Evolutionary conservation across 2,113 vertebrate species (phyloP).

Genomic region (Ancistrus triradiatus): DNA sequence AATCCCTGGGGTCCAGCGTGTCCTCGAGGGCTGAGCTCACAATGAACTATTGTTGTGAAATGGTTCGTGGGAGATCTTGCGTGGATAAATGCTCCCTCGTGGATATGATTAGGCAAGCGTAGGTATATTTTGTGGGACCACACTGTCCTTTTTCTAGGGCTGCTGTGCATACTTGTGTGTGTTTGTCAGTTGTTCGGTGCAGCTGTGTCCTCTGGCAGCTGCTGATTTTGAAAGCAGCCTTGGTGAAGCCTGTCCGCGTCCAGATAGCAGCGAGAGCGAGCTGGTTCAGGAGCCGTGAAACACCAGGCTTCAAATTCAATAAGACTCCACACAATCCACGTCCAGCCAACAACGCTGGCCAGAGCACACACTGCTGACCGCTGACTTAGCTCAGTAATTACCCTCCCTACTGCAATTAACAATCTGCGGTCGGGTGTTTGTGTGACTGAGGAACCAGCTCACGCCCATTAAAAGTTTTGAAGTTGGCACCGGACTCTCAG

Average conservation of each 20-base stretch:
- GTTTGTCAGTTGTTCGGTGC: conserved; percentile 25
- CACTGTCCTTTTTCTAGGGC: background rate
- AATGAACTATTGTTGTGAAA: conserved; percentile 64
- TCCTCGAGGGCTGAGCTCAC: conserved; percentile 49
- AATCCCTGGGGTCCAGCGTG: conserved; percentile 26
- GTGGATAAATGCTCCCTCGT: conserved; percentile 63
- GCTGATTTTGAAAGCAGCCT: conserved; percentile 19
- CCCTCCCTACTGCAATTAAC: conserved; percentile 52
- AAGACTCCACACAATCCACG: conserved; percentile 50
- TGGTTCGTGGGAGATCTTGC: conserved; percentile 66
- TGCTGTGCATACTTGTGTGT: background rate
- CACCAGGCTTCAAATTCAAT: conserved; percentile 48
- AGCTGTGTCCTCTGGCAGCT: conserved; percentile 37
- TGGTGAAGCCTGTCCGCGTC: conserved; percentile 26
- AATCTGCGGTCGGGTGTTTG: conserved; percentile 47
- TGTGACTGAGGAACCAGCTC: background rate
- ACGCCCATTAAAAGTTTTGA: conserved; percentile 44
- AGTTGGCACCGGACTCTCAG: conserved; percentile 20
- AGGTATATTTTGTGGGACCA: conserved; percentile 21
- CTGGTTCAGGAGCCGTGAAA: conserved; percentile 30
- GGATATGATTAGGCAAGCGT: conserved; percentile 60
- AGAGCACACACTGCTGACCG: conserved; percentile 45
- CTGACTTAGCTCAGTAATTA: conserved; percentile 48
- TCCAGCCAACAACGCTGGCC: conserved; percentile 35
- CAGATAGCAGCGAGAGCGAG: background rate